Evolutionary conservation across 2,888 invertebrate species (phyloP), one percentile per base, ranked within the genome.

Genomic region (Epinotia nisella): DNA sequence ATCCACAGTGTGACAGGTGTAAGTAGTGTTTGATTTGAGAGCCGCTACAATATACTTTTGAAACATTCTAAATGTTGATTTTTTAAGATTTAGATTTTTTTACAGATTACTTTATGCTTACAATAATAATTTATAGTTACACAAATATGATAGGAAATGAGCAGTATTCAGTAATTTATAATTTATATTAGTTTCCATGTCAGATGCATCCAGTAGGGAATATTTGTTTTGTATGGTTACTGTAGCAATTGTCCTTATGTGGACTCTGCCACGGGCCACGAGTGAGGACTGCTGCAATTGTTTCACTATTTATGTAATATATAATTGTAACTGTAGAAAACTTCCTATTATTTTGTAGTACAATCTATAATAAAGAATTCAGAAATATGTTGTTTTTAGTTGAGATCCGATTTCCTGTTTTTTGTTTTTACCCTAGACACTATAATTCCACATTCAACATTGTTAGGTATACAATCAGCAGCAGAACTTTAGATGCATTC

Each of bases 291-390:
- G 87, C 87, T 88, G 83, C 88, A 88, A 87, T 88, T 88, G 87
- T 90, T 91, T 91, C 84, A 86, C 88, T 90, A 91, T 92, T 90
- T 92, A 90, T 93, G 91, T 93, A 92, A 88, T 88, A 92, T 92
- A 90, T 89, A 86, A 90, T 87, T 88, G 86, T 92, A 92, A 90
- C 86, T 92, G 92, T 93, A 93, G 93, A 92, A 87, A 93, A 88
- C 90, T 92, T 93, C 93, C 93, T 93, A 93, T 93, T 93, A 93
- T 93, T 93, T 93, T 93, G 93, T 93, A 93, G 93, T 93, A 93
- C 92, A 93, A 93, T 92, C 89, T 91, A 91, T 92, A 92, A 91
- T 93, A 93, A 92, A 92, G 87, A 83, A 89, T 89, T 90, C 86
- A 80, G 84, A 93, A 91, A 91, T 89, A 85, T 89, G 65, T 60